Evolutionary conservation across 2,113 vertebrate species (phyloP).

Genomic region (Pterophyllum scalare): DNA sequence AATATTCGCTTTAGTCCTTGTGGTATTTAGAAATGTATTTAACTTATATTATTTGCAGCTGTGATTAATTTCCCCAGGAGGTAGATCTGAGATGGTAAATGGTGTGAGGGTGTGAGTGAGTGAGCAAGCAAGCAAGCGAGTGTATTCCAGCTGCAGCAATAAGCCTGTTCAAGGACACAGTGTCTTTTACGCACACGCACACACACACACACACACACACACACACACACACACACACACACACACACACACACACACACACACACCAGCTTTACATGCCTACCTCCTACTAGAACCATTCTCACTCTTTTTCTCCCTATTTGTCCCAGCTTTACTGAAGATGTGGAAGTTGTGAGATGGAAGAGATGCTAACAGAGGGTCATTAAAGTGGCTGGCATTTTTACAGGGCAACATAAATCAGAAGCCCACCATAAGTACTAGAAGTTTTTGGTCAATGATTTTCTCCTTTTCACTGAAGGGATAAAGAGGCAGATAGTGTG

Average conservation of each 20-base stretch:
- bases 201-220: too few species aligned
- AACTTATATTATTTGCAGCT: constrained; percentile 63
- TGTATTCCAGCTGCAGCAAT: too few species aligned
- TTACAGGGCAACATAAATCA: constrained; percentile 45
- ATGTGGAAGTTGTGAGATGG: constrained; percentile 21
- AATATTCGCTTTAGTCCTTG: constrained; percentile 54
- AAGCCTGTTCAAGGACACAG: too few species aligned
- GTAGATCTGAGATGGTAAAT: constrained; percentile 46
- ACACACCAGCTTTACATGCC: not conserved
- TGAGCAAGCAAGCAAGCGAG: too few species aligned
- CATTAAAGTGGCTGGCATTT: constrained; percentile 40
- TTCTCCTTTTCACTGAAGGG: not conserved
- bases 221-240: too few species aligned
- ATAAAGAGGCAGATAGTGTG: not conserved
- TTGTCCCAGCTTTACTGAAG: constrained; percentile 21
- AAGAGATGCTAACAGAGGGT: constrained; percentile 12
- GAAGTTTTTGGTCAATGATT: constrained; percentile 20
- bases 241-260: not conserved
- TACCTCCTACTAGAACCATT: not conserved
- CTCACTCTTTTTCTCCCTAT: not conserved
- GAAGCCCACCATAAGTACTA: not conserved
- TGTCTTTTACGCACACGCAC: too few species aligned
- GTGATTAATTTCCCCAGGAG: constrained; percentile 63
- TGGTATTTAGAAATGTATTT: constrained; percentile 66
- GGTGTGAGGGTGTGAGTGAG: too few species aligned